These are phyloP conservation scores for Helostoma temminkii DNA, from an alignment of 2,797 vertebrate species.

Conservation along the genomic window DNA sequence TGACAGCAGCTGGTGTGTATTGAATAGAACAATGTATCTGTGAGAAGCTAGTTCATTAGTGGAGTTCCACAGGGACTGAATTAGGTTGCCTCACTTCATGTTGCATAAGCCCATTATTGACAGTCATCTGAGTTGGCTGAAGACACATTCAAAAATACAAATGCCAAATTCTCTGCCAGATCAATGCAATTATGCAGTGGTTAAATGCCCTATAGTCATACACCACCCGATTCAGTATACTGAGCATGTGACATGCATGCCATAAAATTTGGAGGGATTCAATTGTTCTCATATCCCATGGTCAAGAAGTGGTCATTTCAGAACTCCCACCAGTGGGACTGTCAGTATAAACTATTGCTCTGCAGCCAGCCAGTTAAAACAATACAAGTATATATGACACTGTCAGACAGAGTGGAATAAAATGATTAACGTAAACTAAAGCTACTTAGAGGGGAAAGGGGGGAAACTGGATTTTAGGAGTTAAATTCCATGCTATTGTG, in stretches of 20 bases:
- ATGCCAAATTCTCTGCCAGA: slow-evolving; percentile 33
- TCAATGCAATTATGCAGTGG: slow-evolving; percentile 58
- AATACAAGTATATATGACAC: too few species aligned
- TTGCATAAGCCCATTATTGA: slow-evolving; percentile 77
- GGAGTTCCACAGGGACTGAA: slow-evolving; percentile 39
- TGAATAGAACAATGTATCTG: slow-evolving; percentile 43
- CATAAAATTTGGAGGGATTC: not conserved
- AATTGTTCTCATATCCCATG: not conserved
- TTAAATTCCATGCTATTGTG: not conserved
- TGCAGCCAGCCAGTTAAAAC: too few species aligned
- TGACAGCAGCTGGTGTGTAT: slow-evolving; percentile 24
- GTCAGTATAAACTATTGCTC: not conserved
- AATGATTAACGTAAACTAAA: not conserved
- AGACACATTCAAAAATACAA: slow-evolving; percentile 56
- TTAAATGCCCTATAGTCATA: slow-evolving; percentile 32
- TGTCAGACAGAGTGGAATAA: too few species aligned
- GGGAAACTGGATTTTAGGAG: not conserved
- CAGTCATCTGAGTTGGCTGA: slow-evolving; percentile 52
- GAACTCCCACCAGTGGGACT: not conserved
- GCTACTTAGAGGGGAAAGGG: not conserved
- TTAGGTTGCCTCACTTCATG: slow-evolving; percentile 44
- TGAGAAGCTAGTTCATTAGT: slow-evolving; percentile 31
- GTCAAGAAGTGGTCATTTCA: not conserved
- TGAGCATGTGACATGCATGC: not conserved
- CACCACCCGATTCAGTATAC: not conserved